Conservation (phyloP, 1,140 invertebrate species). For the Halictus rubicundus region DNA sequence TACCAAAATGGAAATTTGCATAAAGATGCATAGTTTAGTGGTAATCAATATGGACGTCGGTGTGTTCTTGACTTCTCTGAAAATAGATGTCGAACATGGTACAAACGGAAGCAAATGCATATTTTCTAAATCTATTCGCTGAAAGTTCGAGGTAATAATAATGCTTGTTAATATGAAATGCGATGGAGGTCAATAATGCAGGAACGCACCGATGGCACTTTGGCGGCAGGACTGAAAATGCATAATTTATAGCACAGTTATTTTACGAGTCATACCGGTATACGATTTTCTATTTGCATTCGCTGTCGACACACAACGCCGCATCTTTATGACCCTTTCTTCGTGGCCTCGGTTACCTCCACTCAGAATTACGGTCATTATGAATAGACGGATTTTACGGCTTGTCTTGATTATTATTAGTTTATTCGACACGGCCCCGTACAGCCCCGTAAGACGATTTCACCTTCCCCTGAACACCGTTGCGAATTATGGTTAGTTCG, state of each 20-base stretch:
- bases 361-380: conserved; percentile 27
- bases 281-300: conserved; percentile 64
- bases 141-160: background rate
- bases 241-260: conserved; percentile 49
- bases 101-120: too few relatives aligned
- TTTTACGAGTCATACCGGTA: conserved; percentile 40
- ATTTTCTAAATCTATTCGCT: background rate
- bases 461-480: background rate
- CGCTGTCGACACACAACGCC: conserved; percentile 38
- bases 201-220: background rate
- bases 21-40: too few relatives aligned
- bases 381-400: conserved; percentile 43
- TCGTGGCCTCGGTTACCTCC: conserved; percentile 12
- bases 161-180: conserved; percentile 1
- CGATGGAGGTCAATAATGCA: conserved; percentile 4
- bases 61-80: too few relatives aligned
- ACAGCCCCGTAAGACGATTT: background rate
- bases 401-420: conserved; percentile 34
- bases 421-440: background rate
- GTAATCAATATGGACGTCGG: too few relatives aligned
- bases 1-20: too few relatives aligned
- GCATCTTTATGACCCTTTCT: conserved; percentile 33
- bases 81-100: too few relatives aligned
- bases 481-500: background rate
- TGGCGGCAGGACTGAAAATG: conserved; percentile 5